Base-by-base conservation (phyloP, 2,888 invertebrate genomes). In the Oscheius onirici region DNA sequence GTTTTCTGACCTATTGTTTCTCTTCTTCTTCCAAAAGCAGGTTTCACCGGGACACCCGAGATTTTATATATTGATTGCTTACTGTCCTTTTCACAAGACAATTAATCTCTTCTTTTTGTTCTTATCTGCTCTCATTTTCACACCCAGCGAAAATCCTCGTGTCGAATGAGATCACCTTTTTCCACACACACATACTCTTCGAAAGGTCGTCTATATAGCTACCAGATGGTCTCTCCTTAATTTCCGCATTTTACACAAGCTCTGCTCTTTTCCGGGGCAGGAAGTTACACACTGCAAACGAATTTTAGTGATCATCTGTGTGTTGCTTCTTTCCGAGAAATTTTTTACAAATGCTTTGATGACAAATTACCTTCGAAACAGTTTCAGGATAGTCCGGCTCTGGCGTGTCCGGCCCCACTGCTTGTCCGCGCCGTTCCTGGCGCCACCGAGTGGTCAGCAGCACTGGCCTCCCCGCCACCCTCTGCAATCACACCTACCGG, bases 381-480 rank as follows among this genome's bases (percentile, higher is more conserved):
- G 63, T 75, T 79, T 57, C 75, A 80, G 79, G 70, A 78, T 68
- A 78, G 77, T 73, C 77, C 79, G 67, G 75, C 79, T 66, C 70
- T 80, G 79, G 79, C 79, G 70, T 78, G 79, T 73, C 76, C 76
- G 52, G 77, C 79, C 65, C 79, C 79, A 15, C 63, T 80, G 43
- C 60, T 76, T 65, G 67, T 71, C 26, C 74, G 71, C 41, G 76
- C 77, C 75, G 73, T 74, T 69, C 61, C 68, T 74, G 74, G 76
- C 73, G 75, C 72, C 55, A 70, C 75, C 20, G 69, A 66, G 51
- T 76, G 76, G 79, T 63, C 63, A 63, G 60, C 73, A 66, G 73
- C 72, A 24, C 71, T 74, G 75, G 73, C 76, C 71, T 73, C 74
- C 17, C 72, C 79, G 58, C 73, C 70, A 57, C 63, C 63, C 61